phyloP scores from a whole-genome alignment of 2,888 invertebrate genomes.

The Pristionchus mayeri region DNA sequence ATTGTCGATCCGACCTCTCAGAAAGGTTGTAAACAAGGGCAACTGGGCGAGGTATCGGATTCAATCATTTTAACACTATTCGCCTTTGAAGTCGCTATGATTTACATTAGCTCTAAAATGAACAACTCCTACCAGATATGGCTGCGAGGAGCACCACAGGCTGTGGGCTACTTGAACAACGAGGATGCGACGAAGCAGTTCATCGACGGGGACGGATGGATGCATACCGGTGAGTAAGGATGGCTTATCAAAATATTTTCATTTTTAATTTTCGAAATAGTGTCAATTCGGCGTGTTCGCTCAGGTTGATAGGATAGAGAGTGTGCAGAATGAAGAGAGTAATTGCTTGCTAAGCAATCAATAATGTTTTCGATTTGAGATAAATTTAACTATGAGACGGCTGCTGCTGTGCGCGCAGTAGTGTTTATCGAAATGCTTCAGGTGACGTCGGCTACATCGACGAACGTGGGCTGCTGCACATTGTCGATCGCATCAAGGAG shows the following conservation, averaged over 20 bases:
- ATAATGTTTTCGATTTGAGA: no score
- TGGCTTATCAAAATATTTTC: no score
- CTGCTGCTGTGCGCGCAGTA: no score
- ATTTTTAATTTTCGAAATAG: background rate
- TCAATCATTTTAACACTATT: no score
- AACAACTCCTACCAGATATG: no score
- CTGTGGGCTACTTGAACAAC: constrained; percentile 20
- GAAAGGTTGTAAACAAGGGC: background rate
- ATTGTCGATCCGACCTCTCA: background rate
- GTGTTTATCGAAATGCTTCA: background rate
- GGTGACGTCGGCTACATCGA: constrained; percentile 10
- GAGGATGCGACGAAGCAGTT: background rate
- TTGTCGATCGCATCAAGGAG: background rate
- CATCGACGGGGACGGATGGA: background rate
- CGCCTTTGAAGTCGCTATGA: no score
- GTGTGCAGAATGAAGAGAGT: no score
- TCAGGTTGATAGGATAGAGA: no score
- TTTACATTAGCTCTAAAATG: no score
- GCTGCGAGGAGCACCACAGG: constrained; percentile 8
- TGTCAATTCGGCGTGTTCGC: no score
- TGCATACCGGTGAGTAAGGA: background rate
- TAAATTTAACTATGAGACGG: no score
- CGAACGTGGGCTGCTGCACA: constrained; percentile 7
- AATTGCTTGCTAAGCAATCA: no score
- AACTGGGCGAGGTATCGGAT: background rate